These are phyloP conservation scores for Ceratoteleas bidentatus DNA, from an alignment of 1,140 invertebrate genomes.

Conservation along the genomic window DNA sequence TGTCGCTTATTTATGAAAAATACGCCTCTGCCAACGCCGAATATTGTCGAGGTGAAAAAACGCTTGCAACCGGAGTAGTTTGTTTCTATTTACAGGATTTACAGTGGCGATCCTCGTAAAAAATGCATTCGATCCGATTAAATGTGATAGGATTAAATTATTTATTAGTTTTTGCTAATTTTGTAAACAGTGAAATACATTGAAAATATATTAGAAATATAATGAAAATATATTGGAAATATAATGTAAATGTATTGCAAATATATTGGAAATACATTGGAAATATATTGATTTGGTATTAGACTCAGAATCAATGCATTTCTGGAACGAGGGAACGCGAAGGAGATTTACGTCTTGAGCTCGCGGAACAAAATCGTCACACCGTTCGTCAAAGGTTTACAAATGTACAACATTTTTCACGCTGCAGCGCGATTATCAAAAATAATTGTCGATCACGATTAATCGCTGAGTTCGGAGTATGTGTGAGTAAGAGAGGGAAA, in stretches of 20 bases:
- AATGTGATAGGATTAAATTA: no score
- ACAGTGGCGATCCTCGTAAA: no score
- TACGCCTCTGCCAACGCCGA: constrained; percentile 33
- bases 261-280: no score
- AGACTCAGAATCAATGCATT: no score
- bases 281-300: no score
- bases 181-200: no score
- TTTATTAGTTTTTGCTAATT: no score
- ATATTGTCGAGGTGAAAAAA: constrained; percentile 56
- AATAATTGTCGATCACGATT: constrained; percentile 51
- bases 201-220: no score
- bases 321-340: constrained; percentile 7
- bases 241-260: no score
- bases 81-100: constrained; percentile 53
- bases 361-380: constrained; percentile 45
- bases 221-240: no score
- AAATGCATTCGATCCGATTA: no score
- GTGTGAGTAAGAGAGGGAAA: background rate
- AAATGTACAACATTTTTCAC: constrained; percentile 46
- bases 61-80: constrained; percentile 21
- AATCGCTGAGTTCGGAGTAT: constrained; percentile 32
- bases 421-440: constrained; percentile 54
- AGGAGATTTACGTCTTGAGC: constrained; percentile 42
- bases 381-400: constrained; percentile 45
- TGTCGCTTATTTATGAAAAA: constrained; percentile 44